Evolutionary conservation across 2,113 vertebrate species (phyloP).

Genomic region (Apistogramma diplotaenia): DNA sequence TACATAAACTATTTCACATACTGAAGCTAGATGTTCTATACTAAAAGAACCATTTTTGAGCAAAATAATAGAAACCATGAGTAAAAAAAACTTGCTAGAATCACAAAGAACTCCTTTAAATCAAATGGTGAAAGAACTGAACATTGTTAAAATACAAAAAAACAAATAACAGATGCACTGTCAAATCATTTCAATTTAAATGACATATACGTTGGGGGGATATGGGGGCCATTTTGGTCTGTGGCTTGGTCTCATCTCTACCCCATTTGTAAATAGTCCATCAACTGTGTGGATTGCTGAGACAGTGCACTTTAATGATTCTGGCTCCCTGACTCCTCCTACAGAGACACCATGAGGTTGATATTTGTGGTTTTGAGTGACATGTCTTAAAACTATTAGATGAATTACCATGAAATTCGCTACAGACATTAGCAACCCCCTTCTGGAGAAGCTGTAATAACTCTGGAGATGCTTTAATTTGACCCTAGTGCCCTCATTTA

Average conservation of each 20-base stretch:
- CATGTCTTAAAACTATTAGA: neutral
- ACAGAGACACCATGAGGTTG: neutral
- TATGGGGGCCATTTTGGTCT: neutral
- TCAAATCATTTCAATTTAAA: neutral
- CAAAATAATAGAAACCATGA: conserved; percentile 5
- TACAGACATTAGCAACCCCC: neutral
- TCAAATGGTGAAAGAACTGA: neutral
- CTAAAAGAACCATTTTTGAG: neutral
- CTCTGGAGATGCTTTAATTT: neutral
- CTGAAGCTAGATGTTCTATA: conserved; percentile 2
- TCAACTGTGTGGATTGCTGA: neutral
- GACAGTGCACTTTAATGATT: neutral
- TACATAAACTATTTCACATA: conserved; percentile 1
- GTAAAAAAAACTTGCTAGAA: neutral
- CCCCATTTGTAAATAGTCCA: neutral
- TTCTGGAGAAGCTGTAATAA: neutral
- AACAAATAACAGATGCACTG: neutral
- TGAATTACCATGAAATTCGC: neutral
- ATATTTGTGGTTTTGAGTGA: neutral
- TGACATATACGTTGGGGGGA: neutral
- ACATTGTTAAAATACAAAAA: neutral
- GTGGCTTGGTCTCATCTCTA: neutral
- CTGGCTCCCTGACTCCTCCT: neutral
- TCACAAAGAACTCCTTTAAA: neutral
- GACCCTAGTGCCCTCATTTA: neutral